Percentiles rank a stretch among this genome's conserved stretches.
These are phyloP conservation scores for Chrysomallon squamiferum DNA, from an alignment of 1,140 invertebrate genomes.

Conservation along the genomic window DNA sequence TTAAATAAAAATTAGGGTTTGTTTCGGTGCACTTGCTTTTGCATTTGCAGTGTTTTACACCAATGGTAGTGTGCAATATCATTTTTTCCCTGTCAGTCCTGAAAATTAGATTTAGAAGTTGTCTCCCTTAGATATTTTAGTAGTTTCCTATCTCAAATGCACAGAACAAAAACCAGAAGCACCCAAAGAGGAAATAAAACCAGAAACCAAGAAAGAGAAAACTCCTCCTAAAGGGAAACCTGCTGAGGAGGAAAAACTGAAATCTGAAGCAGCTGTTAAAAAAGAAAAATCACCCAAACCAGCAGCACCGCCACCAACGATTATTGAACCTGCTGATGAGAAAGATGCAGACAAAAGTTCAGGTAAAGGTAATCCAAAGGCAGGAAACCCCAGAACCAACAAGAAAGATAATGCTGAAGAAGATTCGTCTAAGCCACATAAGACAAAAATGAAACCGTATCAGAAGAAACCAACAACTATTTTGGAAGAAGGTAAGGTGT, in stretches of 20 bases:
- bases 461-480: conserved; percentile 52
- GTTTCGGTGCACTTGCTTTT: too few relatives aligned
- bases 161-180: conserved; percentile 11
- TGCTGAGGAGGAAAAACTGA: conserved; percentile 16
- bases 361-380: conserved; percentile 3
- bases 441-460: conserved; percentile 40
- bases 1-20: too few relatives aligned
- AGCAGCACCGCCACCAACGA: conserved; percentile 17
- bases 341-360: conserved; percentile 16
- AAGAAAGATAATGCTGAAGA: neutral
- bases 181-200: conserved; percentile 8
- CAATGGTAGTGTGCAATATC: too few relatives aligned
- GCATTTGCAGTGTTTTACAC: too few relatives aligned
- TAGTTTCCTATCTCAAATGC: neutral
- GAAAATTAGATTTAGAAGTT: too few relatives aligned
- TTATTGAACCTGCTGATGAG: conserved; percentile 15
- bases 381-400: neutral
- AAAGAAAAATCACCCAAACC: conserved; percentile 22
- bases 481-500: conserved; percentile 51
- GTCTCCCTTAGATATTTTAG: neutral
- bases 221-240: conserved; percentile 13
- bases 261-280: conserved; percentile 18
- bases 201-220: conserved; percentile 13
- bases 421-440: conserved; percentile 1
- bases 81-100: too few relatives aligned